A percentile compares a stretch with the other conserved stretches of the same genome.
Evolutionary conservation across 2,113 vertebrate species (phyloP).

Genomic region (Actinemys pallida): DNA sequence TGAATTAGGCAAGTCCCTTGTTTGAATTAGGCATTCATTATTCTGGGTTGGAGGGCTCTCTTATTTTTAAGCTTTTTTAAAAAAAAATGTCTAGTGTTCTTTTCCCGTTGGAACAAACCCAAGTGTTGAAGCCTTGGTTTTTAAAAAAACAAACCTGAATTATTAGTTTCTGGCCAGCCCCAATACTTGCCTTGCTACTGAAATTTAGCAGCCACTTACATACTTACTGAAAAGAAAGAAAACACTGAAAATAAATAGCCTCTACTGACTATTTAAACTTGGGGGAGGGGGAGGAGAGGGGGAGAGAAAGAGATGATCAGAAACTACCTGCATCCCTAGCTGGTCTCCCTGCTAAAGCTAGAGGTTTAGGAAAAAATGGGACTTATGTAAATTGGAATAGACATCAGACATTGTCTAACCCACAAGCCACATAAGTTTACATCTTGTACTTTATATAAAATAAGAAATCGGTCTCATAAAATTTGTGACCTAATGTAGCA

Average conservation of each 20-base stretch:
- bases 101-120: background rate
- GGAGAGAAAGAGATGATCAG: background rate
- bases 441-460: background rate
- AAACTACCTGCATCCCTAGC: background rate
- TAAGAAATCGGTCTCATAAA: background rate
- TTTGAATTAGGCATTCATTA: background rate
- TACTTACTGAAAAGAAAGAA: background rate
- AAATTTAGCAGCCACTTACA: background rate
- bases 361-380: background rate
- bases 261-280: background rate
- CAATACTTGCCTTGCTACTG: background rate
- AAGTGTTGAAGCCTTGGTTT: background rate
- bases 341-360: background rate
- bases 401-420: background rate
- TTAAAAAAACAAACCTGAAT: background rate
- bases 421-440: background rate
- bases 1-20: background rate
- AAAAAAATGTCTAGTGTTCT: background rate
- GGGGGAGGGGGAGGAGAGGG: no score
- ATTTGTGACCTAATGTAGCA: rapidly evolving
- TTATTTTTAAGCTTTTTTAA: background rate
- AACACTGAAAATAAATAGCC: background rate
- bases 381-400: background rate
- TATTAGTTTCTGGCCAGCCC: background rate
- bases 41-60: background rate